phyloP scores from a whole-genome alignment of 2,797 vertebrate genomes.

The Alcedo atthis region DNA sequence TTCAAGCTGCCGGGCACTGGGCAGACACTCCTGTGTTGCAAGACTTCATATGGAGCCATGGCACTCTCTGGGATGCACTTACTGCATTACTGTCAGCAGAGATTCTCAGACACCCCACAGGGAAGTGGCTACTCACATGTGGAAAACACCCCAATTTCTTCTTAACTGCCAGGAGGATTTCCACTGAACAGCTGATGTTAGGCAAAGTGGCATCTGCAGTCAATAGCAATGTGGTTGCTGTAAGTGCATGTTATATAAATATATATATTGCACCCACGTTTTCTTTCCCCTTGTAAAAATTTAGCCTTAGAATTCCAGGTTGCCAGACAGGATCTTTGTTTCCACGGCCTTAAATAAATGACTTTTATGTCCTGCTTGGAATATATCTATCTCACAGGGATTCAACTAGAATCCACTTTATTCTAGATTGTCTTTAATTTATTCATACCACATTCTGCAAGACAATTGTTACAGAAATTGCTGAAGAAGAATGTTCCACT shows the following conservation, averaged over 20 bases:
- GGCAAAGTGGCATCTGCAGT: not conserved
- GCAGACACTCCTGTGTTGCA: not conserved
- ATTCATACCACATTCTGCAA: not conserved
- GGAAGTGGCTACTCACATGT: not conserved
- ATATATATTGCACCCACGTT: not conserved
- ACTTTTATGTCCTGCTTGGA: not conserved
- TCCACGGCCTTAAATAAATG: not conserved
- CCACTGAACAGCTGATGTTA: not conserved
- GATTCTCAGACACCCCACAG: not conserved
- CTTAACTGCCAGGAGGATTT: not conserved
- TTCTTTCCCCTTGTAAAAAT: constrained; percentile 10
- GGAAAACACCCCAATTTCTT: not conserved
- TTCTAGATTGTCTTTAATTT: not conserved
- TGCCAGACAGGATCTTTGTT: not conserved
- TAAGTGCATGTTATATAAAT: not conserved
- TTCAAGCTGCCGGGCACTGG: not conserved
- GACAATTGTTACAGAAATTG: not conserved
- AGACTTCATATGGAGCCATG: not conserved
- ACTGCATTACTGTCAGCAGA: not conserved
- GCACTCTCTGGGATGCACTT: not conserved
- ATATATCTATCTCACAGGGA: not conserved
- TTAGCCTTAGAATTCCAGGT: not conserved
- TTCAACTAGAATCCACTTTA: not conserved
- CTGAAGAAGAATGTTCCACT: not conserved
- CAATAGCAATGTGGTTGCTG: not conserved